Base-by-base conservation (phyloP, 2,797 vertebrate genomes). In the Manis pentadactyla region DNA sequence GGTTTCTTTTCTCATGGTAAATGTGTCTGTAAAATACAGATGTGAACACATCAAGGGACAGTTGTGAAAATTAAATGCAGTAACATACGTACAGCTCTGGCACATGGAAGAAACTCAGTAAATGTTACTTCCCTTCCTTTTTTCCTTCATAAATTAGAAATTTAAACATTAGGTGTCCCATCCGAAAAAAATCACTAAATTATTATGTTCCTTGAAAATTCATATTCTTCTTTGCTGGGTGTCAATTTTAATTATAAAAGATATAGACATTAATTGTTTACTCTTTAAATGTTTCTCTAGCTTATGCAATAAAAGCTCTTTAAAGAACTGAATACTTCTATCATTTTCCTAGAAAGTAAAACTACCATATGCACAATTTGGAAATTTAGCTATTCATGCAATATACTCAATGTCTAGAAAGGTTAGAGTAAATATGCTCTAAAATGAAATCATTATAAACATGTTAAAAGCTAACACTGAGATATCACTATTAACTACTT, bases 311-410 rank as follows among this genome's bases (percentile, higher is more conserved):
- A 61, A 53, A 85, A 86, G 18, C 59, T 75, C 75, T 90, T 86
- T 68, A 86, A 87, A 74, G 68, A 93, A 37, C 53, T 93, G 59
- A 92, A 68, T 92, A 69, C 55, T 82, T 66, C 69, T 88, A 68
- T 86, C 53, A 25, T 73, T 81, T 94, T 92, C 78, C 73, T 97
- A 69, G 53, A 78, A 97, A 96, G 93, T 87, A 83, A 94, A 94
- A 68, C 63, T 78, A 66, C 29, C 51, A 69, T 21, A 78, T 15
- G 89, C 39, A 89, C 23, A 12, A 18, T 53, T 95, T 87, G 77
- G 53, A 91, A 73, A 59, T 92, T 55, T 93, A 94, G 63, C 68
- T 90, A 27, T 68, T 87, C 66, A 82, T 91, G 46, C 21, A 87
- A 17, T 84, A 34, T 73, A 31, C 66, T 97, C 73, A 68, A 1